A percentile compares a stretch with the other conserved stretches of the same genome.
phyloP scores from a whole-genome alignment of 2,888 invertebrate species.

The Pristionchus maxplancki region DNA sequence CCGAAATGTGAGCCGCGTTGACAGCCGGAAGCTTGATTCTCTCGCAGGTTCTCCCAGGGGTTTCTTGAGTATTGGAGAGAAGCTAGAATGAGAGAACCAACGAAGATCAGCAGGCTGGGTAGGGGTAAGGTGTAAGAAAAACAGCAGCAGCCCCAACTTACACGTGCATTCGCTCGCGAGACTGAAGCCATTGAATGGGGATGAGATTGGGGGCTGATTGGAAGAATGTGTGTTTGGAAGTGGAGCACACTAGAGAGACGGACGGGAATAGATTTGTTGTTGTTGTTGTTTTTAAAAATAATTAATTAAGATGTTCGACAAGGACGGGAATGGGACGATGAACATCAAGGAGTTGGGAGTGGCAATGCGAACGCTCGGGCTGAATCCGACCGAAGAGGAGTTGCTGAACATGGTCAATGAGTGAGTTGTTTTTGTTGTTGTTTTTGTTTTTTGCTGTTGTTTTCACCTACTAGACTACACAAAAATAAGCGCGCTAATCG shows the following conservation, averaged over 20 bases:
- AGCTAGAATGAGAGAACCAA: not conserved
- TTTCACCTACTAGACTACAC: no score
- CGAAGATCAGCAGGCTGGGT: not conserved
- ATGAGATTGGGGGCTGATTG: not conserved
- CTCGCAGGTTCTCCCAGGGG: not conserved
- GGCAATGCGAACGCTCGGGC: conserved; percentile 77
- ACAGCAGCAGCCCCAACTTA: no score
- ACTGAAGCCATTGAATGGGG: not conserved
- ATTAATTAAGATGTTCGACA: conserved; percentile 77
- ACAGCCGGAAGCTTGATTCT: not conserved
- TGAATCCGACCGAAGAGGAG: conserved; percentile 77
- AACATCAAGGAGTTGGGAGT: conserved; percentile 78
- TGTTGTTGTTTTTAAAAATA: no score
- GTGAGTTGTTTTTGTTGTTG: not conserved
- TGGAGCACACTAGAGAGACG: not conserved
- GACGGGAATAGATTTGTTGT: not conserved
- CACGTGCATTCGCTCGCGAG: conserved; percentile 7
- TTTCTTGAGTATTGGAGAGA: not conserved
- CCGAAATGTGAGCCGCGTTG: not conserved
- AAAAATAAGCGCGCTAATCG: not conserved
- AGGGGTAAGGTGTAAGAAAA: not conserved
- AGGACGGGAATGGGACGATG: conserved; percentile 78
- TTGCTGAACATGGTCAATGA: conserved; percentile 72
- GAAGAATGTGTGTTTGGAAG: not conserved
- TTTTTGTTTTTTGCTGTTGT: not conserved